Evolutionary conservation across 2,797 vertebrate genomes (phyloP).

Genomic region (Clamator glandarius): DNA sequence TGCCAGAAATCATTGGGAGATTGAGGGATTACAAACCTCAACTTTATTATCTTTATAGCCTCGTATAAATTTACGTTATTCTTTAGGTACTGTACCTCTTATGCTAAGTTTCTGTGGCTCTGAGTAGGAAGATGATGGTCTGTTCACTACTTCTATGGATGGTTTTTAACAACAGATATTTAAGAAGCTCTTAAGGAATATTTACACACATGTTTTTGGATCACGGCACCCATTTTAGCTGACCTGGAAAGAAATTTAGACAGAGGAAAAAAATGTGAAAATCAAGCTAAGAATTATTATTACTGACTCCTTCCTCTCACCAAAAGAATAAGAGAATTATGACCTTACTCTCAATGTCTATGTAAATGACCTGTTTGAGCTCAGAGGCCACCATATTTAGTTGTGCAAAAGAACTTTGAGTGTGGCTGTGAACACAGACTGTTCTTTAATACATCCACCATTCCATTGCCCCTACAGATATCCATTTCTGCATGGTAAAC

Average conservation of each 20-base stretch:
- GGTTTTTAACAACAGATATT: background rate
- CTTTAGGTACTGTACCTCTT: background rate
- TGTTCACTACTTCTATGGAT: background rate
- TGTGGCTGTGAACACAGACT: background rate
- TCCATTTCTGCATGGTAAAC: fast-evolving
- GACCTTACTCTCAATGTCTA: background rate
- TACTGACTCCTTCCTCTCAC: background rate
- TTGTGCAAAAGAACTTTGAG: background rate
- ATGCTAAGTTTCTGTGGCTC: background rate
- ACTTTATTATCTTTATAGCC: slow-evolving; percentile 24
- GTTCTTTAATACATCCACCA: background rate
- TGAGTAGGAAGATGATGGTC: background rate
- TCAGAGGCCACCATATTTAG: background rate
- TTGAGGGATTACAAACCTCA: background rate
- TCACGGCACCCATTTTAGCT: background rate
- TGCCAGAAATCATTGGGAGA: slow-evolving; percentile 5
- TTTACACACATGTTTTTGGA: background rate
- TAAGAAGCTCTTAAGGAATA: background rate
- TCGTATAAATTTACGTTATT: slow-evolving; percentile 4
- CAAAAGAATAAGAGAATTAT: background rate
- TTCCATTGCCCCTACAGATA: background rate
- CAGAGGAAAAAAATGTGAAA: background rate
- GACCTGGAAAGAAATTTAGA: background rate
- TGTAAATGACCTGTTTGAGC: background rate
- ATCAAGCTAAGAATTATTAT: background rate